Evolutionary conservation across 2,797 vertebrate genomes (phyloP).

Genomic region (Macropodus opercularis): DNA sequence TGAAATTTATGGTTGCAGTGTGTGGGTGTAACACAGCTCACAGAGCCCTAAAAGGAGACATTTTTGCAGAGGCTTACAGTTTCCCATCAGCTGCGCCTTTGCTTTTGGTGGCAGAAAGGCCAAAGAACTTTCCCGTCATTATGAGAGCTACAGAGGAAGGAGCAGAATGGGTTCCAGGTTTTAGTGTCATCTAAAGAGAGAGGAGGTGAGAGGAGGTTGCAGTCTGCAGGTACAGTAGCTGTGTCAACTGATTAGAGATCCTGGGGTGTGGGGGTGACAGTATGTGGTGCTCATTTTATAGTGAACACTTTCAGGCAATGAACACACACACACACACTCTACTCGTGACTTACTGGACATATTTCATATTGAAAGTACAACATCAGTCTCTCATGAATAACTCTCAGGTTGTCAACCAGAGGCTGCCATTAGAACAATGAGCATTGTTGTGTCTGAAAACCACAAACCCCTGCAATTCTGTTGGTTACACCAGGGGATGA

Average conservation of each 20-base stretch:
- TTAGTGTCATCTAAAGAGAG: slow-evolving; percentile 60
- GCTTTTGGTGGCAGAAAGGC: slow-evolving; percentile 55
- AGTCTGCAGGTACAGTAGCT: slow-evolving; percentile 57
- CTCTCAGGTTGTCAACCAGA: slow-evolving; percentile 51
- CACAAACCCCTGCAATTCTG: slow-evolving; percentile 60
- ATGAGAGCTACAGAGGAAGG: slow-evolving; percentile 62
- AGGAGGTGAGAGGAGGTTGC: slow-evolving; percentile 17
- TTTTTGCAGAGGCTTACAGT: slow-evolving; percentile 58
- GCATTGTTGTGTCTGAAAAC: slow-evolving; percentile 73
- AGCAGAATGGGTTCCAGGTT: slow-evolving; percentile 79
- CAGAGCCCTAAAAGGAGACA: slow-evolving; percentile 73
- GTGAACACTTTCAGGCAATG: not conserved
- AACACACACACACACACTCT: not conserved
- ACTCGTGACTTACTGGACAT: slow-evolving; percentile 18
- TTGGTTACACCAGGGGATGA: slow-evolving; percentile 71
- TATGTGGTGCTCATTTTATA: slow-evolving; percentile 15
- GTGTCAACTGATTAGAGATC: slow-evolving; percentile 17
- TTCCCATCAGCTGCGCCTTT: slow-evolving; percentile 67
- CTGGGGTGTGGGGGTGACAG: slow-evolving; percentile 53
- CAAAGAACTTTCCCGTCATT: slow-evolving; percentile 74
- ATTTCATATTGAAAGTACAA: slow-evolving; percentile 29
- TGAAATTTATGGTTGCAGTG: slow-evolving; percentile 60
- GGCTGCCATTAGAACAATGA: slow-evolving; percentile 71
- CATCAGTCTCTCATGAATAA: slow-evolving; percentile 38
- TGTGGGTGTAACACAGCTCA: slow-evolving; percentile 58